Evolutionary conservation across 2,888 invertebrate species (phyloP), one percentile per base, ranked within the genome.

Genomic region (Acronicta alni): DNA sequence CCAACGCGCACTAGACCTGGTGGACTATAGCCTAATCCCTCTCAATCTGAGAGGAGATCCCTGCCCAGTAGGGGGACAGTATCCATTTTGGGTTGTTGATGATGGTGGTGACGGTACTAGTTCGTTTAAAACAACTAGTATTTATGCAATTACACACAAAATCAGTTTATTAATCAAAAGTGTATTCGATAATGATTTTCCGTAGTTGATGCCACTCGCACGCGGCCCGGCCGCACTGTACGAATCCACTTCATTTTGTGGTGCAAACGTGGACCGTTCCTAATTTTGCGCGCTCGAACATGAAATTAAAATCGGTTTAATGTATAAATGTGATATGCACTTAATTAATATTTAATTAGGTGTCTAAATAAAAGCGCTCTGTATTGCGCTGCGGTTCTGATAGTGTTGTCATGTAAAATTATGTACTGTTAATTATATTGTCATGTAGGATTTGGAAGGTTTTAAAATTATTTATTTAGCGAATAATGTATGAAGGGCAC

Each of bases 301-400:
- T 91, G 91, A 93, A 93, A 93, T 94, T 93, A 93, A 94, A 94
- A 94, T 89, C 89, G 85, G 92, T 89, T 93, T 91, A 89, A 91
- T 92, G 91, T 92, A 89, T 91, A 89, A 92, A 91, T 91, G 92
- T 88, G 91, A 91, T 91, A 92, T 91, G 89, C 90, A 91, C 90
- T 93, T 90, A 91, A 93, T 93, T 91, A 92, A 93, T 93, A 92
- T 92, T 93, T 92, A 93, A 93, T 93, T 93, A 91, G 91, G 91
- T 92, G 89, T 89, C 93, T 93, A 93, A 93, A 93, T 93, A 93
- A 92, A 91, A 89, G 90, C 89, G 82, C 71, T 80, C 76, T 76
- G 83, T 77, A 77, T 81, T 82, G 71, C 78, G 75, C 75, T 93
- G 90, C 76, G 91, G 91, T 88, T 77, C 75, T 57, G 82, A 83